Evolutionary conservation across 92 coral and sea anemone species (phyloP).

Genomic region (Metridium senile): DNA sequence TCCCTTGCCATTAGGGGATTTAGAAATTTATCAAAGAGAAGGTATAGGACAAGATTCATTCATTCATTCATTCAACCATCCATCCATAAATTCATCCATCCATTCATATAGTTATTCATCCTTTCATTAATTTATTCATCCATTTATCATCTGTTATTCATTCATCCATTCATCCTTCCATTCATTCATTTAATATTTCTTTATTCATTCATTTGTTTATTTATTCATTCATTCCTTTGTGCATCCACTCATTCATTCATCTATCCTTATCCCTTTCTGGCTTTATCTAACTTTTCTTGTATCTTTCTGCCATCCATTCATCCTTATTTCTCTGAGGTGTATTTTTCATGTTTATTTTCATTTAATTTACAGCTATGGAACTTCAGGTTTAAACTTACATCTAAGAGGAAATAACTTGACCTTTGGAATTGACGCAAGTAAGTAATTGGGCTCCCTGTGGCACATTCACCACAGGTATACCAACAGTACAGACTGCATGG

Average conservation of each 20-base stretch:
- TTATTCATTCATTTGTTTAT: too few species aligned
- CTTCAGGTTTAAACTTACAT: slow-evolving; percentile 59
- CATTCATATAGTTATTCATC: too few species aligned
- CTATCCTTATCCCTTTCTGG: too few species aligned
- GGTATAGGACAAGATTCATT: slow-evolving; percentile 45
- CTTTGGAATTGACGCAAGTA: slow-evolving; percentile 81
- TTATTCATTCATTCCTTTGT: too few species aligned
- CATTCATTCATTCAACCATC: background rate
- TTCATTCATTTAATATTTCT: too few species aligned
- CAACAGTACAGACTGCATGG: too few species aligned
- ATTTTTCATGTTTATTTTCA: too few species aligned
- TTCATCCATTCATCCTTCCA: too few species aligned
- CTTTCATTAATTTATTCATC: too few species aligned
- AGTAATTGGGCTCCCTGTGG: slow-evolving; percentile 32
- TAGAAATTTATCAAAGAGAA: slow-evolving; percentile 79
- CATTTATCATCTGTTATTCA: too few species aligned
- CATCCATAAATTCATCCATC: background rate
- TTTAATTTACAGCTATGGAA: slow-evolving; percentile 66
- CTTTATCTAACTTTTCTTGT: too few species aligned
- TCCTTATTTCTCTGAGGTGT: background rate
- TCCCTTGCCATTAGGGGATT: slow-evolving; percentile 77
- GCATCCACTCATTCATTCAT: too few species aligned
- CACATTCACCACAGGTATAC: background rate
- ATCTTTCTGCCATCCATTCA: background rate
- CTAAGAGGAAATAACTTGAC: slow-evolving; percentile 53